Conservation (phyloP, 2,113 vertebrate genomes). For the Menura novaehollandiae region DNA sequence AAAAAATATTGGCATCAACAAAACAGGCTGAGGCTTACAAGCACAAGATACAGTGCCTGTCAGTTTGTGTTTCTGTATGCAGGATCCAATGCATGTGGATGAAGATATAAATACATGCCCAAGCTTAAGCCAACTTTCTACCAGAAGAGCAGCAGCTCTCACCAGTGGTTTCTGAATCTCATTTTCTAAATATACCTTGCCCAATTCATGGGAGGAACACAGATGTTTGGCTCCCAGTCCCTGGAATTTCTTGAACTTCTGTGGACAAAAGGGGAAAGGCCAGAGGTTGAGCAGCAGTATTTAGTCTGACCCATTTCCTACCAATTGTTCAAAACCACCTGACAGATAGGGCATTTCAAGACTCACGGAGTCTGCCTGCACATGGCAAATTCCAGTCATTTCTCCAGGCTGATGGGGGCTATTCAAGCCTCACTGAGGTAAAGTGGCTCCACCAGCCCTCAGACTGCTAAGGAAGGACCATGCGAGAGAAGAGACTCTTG, state of each 20-base stretch:
- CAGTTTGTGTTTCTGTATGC: background rate
- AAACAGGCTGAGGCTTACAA: background rate
- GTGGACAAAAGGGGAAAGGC: constrained; percentile 32
- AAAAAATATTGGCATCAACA: background rate
- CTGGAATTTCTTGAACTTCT: constrained; percentile 43
- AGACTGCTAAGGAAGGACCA: background rate
- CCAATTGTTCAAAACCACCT: background rate
- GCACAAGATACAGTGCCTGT: background rate
- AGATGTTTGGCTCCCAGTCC: constrained; percentile 4
- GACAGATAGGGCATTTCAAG: background rate
- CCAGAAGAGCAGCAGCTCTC: background rate
- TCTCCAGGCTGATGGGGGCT: constrained; percentile 5
- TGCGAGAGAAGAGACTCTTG: background rate
- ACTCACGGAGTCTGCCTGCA: background rate
- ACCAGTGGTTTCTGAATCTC: background rate
- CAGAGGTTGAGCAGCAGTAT: constrained; percentile 3
- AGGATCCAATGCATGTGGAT: background rate
- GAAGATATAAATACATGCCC: background rate
- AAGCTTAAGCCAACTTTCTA: background rate
- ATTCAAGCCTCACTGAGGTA: background rate
- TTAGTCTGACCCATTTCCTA: constrained; percentile 1
- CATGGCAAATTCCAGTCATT: constrained; percentile 48
- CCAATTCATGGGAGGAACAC: accelerated
- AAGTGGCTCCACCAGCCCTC: background rate
- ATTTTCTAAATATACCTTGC: constrained; percentile 28